Base-by-base conservation (phyloP, 1,140 invertebrate genomes). In the Drosophila tani region DNA sequence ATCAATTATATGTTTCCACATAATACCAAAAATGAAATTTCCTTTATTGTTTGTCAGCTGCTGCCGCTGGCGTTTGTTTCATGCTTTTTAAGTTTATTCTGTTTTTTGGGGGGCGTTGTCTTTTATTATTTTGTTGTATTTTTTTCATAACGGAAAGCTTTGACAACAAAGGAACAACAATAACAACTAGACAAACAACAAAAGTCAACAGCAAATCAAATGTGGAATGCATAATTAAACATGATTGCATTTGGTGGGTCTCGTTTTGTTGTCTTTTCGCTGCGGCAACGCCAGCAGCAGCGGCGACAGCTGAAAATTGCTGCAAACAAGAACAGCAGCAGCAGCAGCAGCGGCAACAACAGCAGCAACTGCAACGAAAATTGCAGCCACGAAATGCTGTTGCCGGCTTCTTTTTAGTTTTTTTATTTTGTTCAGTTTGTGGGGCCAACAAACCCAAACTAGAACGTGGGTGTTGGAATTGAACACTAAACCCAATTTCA, bases 401-500 rank as follows among this genome's bases (percentile, higher is more conserved):
- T 75, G 60, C 74, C 75, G 75, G 64, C 75, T 62, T 69, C 65
- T 55, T 49, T 45, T 50, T 75, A 53, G 41, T 43, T 46, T 32
- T 32, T 58, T 45, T 41, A 45, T 40, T 41, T 75, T 65, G 29
- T 58, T 41, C 27, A 49, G 77, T 49, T 38, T 38, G 47, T 50
- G 81, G 45, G 86, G 86, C 75, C 85, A 88, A 88, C 71, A 90
- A 90, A 88, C 85, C 53, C 67, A 62, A 88, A 82, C 82, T 88
- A 85, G 85, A 88, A 88, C 85, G 85, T 88, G 85, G 85, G 85
- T 84, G 85, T 84, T 90, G 74, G 58, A 84, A 88, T 90, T 88
- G 81, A 88, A 90, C 78, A 90, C 81, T 81, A 88, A 88, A 81
- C 85, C 81, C 85, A 88, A 88, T 85, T 88, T 90, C 85, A 88